These are phyloP conservation scores for Variabilichromis moorii DNA, from an alignment of 2,113 vertebrate species.

Conservation along the genomic window DNA sequence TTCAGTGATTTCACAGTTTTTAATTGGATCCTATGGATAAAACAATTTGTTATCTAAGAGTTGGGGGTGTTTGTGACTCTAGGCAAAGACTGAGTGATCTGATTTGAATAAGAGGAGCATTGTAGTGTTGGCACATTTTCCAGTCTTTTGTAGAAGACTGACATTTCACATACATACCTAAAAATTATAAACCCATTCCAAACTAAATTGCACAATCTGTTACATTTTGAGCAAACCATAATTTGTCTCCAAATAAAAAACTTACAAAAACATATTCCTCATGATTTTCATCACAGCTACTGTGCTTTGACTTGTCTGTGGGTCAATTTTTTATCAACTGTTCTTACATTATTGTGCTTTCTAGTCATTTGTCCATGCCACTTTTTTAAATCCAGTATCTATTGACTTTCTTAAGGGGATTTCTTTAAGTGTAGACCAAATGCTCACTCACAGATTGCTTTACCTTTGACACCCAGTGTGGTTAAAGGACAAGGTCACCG, in stretches of 20 bases:
- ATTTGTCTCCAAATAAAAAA: neutral
- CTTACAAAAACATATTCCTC: neutral
- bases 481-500: neutral
- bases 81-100: conserved; percentile 25
- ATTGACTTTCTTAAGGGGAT: neutral
- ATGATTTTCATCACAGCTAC: neutral
- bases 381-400: neutral
- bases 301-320: neutral
- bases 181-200: neutral
- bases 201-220: neutral
- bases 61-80: conserved; percentile 34
- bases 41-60: conserved; percentile 47
- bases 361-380: neutral
- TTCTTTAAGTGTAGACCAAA: neutral
- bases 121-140: conserved; percentile 1
- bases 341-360: neutral
- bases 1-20: conserved; percentile 58
- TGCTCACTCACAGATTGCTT: neutral
- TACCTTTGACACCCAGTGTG: neutral
- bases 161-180: neutral
- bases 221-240: neutral
- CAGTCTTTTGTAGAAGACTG: neutral
- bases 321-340: neutral
- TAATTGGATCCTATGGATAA: conserved; percentile 64
- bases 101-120: conserved; percentile 17